These are phyloP conservation scores for Amblyopsis rosae DNA, from an alignment of 2,113 vertebrate genomes.

Conservation along the genomic window DNA sequence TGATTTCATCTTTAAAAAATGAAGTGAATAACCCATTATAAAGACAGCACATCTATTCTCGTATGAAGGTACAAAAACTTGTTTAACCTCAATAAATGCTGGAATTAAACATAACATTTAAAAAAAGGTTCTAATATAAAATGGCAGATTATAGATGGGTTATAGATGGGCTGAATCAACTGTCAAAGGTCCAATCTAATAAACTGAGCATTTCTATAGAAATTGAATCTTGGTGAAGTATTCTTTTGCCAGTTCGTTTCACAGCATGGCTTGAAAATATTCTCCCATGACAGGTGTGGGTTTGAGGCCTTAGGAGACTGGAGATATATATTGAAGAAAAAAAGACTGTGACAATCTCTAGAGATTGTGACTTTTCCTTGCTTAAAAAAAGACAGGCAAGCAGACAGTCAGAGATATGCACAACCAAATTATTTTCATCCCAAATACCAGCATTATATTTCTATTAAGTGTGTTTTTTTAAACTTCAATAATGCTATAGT, in stretches of 20 bases:
- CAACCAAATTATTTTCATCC: not conserved
- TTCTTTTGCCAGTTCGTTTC: conserved; percentile 29
- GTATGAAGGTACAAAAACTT: too few species aligned
- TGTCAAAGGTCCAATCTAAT: not conserved
- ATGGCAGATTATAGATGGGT: too few species aligned
- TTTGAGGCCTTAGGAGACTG: conserved; percentile 7
- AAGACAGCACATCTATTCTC: too few species aligned
- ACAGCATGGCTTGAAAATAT: conserved; percentile 14
- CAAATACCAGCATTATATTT: too few species aligned
- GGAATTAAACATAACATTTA: too few species aligned
- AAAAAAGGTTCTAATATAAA: too few species aligned
- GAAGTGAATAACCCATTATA: too few species aligned
- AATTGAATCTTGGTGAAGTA: conserved; percentile 41
- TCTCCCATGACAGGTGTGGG: conserved; percentile 6
- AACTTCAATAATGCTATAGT: too few species aligned
- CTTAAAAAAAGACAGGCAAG: not conserved
- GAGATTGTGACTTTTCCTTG: conserved; percentile 1
- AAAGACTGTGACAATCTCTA: conserved; percentile 11
- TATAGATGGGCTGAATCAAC: too few species aligned
- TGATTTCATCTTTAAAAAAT: too few species aligned
- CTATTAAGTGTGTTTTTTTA: too few species aligned
- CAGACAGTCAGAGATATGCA: not conserved
- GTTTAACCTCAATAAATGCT: too few species aligned
- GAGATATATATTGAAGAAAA: conserved; percentile 20
- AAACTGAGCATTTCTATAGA: conserved; percentile 52